These are phyloP conservation scores for Lophura nycthemera DNA, from an alignment of 2,113 vertebrate species.

Conservation along the genomic window DNA sequence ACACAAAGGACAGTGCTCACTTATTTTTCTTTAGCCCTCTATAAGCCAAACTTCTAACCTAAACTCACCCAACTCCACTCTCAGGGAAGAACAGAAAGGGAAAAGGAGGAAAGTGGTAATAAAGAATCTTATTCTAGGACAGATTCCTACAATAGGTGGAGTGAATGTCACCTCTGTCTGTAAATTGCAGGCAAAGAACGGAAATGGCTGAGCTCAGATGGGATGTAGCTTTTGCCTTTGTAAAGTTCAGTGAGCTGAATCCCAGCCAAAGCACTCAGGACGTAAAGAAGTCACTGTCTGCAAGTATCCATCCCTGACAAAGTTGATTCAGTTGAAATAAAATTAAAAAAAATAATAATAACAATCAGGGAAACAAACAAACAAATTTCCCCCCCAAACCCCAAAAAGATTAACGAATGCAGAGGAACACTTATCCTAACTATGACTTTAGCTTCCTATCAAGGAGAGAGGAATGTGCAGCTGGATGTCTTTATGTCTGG, in stretches of 20 bases:
- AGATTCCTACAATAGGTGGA: neutral
- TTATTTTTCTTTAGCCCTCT: neutral
- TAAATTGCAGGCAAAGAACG: neutral
- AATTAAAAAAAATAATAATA: neutral
- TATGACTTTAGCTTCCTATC: neutral
- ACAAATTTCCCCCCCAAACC: too few species aligned
- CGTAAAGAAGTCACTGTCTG: constrained; percentile 41
- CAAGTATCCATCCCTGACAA: neutral
- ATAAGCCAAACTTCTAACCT: neutral
- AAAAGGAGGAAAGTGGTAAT: neutral
- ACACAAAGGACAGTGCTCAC: neutral
- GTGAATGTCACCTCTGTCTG: neutral
- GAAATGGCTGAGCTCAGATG: neutral
- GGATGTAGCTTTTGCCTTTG: constrained; percentile 19
- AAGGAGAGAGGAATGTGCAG: neutral
- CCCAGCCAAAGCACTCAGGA: neutral
- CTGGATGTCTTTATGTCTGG: neutral
- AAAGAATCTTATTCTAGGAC: constrained; percentile 20
- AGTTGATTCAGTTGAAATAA: neutral
- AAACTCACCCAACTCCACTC: neutral
- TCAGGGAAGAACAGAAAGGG: neutral
- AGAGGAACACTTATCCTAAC: neutral
- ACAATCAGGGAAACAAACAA: neutral
- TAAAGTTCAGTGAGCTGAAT: constrained; percentile 27
- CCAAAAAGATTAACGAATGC: neutral